Base-by-base conservation (phyloP, 2,797 vertebrate genomes). In the Lagocephalus sceleratus region DNA sequence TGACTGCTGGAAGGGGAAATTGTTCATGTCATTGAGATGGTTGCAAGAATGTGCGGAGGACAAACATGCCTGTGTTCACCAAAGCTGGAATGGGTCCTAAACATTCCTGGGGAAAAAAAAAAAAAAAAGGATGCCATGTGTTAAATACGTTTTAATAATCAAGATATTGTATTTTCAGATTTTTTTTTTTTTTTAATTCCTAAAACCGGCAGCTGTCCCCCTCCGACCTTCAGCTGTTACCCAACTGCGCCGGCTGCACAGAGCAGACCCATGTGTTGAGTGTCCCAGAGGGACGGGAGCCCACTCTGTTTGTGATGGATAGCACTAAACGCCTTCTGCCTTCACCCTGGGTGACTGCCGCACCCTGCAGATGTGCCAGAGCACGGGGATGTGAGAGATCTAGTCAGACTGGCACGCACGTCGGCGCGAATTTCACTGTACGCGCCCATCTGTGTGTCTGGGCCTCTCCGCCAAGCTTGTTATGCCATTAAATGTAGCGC, bases 1-100 rank as follows among this genome's bases (percentile, higher is more conserved):
- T 52, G 42, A 42, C 29, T 35, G 42, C 65, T 56, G 41, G 22
- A 49, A 53, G 54, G 57, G 56, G 57, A 50, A 73, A 53, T 54
- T 60, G 43, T 65, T 76, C 60, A 66, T 67, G 43, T 50, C 51
- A 65, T 75, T 74, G 71, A 67, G 53, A 71, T 57, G 66, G 79
- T 40, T 57, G 53, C 32, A 20, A 22, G 48, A 66, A 32, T 40
- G 48, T 51, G 45, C 19, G n/a, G 14, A n/a, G 20, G 29, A 26
- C 8, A 42, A 55, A 60, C 29, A 29, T 10, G 29, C 3, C 29
- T 29, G 7, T 29, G 29, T 29, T 29, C 29, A 29, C 29, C 10
- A 29, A 29, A 10, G 29, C 9, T 29, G 29, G 29, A 1, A 29
- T 29, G 9, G 8, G 29, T 29, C 8, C 29, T 11, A 29, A 11